Evolutionary conservation across 2,113 vertebrate species (phyloP), one percentile per base, ranked within the genome.

Genomic region (Thamnophis sirtalis): DNA sequence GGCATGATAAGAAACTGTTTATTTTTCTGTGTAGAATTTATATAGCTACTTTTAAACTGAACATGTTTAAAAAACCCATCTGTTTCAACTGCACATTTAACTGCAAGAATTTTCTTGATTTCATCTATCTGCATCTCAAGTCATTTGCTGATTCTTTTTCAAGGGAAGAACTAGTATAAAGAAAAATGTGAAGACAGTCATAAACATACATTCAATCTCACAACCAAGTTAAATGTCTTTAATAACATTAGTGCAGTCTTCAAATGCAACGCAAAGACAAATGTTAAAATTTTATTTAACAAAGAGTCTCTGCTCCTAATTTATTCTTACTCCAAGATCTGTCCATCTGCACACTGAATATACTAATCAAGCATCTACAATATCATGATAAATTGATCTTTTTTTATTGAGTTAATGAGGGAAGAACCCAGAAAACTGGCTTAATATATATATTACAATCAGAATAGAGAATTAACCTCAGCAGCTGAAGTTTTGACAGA

Each of bases 21-120:
- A 10, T 88, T 91, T 95, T 88, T 93, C 93, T 95, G 89, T 63
- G 50, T 93, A 93, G 94, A 93, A 90, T 87, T 95, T 94, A 55
- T 94, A 94, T 95, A 91, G 49, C 93, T 95, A 88, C 53, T 94
- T 95, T 95, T 96, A 96, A 96, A 95, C 93, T 96, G 90, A 93
- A 95, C 94, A 95, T 93, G 88, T 48, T 95, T 58, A 95, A 96
- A 92, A 95, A 95, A 96, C 91, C 93, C 95, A 97, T 96, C 95
- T 96, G 94, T 95, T 97, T 95, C 92, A 84, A 94, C 96, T 94
- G 93, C 28, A 93, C 91, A 95, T 91, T 95, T 96, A 94, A 94
- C 95, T 96, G 90, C 84, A 4, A 87, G 91, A 43, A 94, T 87
- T 91, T 95, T 93, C 68, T 93, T 54, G 92, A 94, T 91, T 95